Evolutionary conservation across 2,888 invertebrate species (phyloP), one percentile per base, ranked within the genome.

Genomic region (Parascotia fuliginaria): DNA sequence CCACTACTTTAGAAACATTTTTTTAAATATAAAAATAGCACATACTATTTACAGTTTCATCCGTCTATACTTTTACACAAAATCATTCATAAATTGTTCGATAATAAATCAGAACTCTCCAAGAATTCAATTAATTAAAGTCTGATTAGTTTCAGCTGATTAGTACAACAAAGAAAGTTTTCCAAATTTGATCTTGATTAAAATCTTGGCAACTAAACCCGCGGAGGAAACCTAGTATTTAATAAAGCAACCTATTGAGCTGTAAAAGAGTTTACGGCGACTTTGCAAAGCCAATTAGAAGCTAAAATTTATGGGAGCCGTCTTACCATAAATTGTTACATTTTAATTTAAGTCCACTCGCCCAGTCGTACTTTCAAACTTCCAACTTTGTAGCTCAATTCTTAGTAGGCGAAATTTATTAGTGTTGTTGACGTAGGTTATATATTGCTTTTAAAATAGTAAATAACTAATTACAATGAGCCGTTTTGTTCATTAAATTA

Each of bases 181-280:
- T 5, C 2, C 19, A 19, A 19, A 3, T 19, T 19, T 19, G 5
- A 19, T 19, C 19, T 19, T 19, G 19, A 19, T 5, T 5, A 19
- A 19, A 19, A 19, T 19, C 19, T 13, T 7, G 12, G 3, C 13
- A 33, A 28, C 14, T 13, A 27, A 27, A 27, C 24, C 65, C 70
- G 31, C 47, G 55, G 31, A 38, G 46, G 45, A 54, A 60, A 54
- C 42, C 59, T 60, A 65, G 60, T 77, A 75, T 85, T 86, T 81
- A 86, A 84, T 87, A 84, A 84, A 81, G 79, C 77, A 74, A 73
- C 73, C 73, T 77, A 83, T 82, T 80, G 81, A 81, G 85, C 80
- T 80, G 86, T 90, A 86, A 88, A 89, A 85, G 82, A 82, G 83
- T 90, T 89, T 87, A 89, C 81, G 81, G 75, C 81, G 75, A 84